Evolutionary conservation across 1,140 invertebrate species (phyloP).

Genomic region (Panagrolaimus sp.): DNA sequence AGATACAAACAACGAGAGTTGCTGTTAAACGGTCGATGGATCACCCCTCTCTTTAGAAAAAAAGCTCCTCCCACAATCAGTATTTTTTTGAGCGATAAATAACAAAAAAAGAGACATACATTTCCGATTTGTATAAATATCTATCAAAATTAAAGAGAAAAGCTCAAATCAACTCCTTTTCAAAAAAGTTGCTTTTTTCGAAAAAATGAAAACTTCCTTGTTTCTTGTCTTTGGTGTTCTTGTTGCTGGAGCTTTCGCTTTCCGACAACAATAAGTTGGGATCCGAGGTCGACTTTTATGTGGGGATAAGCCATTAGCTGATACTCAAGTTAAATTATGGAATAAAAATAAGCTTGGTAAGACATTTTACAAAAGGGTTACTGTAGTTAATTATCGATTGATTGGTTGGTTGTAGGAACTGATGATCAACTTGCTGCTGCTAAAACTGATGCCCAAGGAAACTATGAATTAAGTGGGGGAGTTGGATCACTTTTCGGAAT

Average conservation of each 20-base stretch:
- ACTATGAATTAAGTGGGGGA: constrained; percentile 35
- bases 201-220: too few species aligned
- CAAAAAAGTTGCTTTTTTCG: too few species aligned
- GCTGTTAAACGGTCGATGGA: too few species aligned
- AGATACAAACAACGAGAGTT: too few species aligned
- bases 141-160: too few species aligned
- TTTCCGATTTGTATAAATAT: too few species aligned
- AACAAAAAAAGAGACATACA: too few species aligned
- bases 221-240: too few species aligned
- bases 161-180: too few species aligned
- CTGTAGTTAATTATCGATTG: neutral
- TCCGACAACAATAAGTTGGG: constrained; percentile 41
- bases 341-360: constrained; percentile 40
- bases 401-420: constrained; percentile 27
- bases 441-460: constrained; percentile 43
- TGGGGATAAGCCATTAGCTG: constrained; percentile 28
- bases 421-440: constrained; percentile 43
- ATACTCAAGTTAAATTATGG: constrained; percentile 41
- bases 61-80: too few species aligned
- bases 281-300: constrained; percentile 37
- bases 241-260: neutral
- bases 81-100: too few species aligned
- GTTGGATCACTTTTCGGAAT: constrained; percentile 39
- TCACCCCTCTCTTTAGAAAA: too few species aligned
- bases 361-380: neutral